A percentile compares a stretch with the other conserved stretches of the same genome.
Conservation (phyloP, 2,888 invertebrate species). For the Hipparchia sbordonii region DNA sequence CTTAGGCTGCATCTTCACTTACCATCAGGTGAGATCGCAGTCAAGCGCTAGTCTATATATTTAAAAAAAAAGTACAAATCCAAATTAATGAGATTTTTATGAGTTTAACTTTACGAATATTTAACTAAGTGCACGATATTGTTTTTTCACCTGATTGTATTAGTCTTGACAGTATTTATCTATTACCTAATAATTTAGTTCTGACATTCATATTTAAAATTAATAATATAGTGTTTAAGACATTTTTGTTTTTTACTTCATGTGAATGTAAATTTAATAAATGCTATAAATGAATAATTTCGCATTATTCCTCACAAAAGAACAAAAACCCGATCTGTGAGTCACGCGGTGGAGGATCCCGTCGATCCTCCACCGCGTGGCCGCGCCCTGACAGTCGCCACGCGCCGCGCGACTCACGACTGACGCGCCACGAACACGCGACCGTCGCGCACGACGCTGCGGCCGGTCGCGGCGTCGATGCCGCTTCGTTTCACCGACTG, state of each 20-base stretch:
- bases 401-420: slow-evolving; percentile 42
- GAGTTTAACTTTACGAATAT: too few species aligned
- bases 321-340: slow-evolving; percentile 25
- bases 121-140: too few species aligned
- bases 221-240: slow-evolving; percentile 64
- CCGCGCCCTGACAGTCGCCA: slow-evolving; percentile 55
- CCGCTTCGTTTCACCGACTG: slow-evolving; percentile 68
- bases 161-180: slow-evolving; percentile 78
- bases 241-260: slow-evolving; percentile 78
- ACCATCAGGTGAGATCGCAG: too few species aligned
- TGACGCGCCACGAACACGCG: slow-evolving; percentile 36
- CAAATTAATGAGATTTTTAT: too few species aligned
- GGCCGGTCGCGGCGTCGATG: slow-evolving; percentile 47
- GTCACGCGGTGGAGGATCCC: neutral
- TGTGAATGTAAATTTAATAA: slow-evolving; percentile 76
- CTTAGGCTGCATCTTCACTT: too few species aligned
- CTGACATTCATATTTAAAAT: slow-evolving; percentile 70
- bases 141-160: slow-evolving; percentile 37
- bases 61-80: too few species aligned
- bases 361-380: slow-evolving; percentile 40
- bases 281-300: slow-evolving; percentile 77
- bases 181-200: slow-evolving; percentile 66
- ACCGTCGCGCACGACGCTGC: neutral
- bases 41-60: too few species aligned
- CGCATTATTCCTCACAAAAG: slow-evolving; percentile 73